A percentile compares a stretch with the other conserved stretches of the same genome.
Evolutionary conservation across 2,888 invertebrate genomes (phyloP).

Genomic region (Dicranocentrus wangi): DNA sequence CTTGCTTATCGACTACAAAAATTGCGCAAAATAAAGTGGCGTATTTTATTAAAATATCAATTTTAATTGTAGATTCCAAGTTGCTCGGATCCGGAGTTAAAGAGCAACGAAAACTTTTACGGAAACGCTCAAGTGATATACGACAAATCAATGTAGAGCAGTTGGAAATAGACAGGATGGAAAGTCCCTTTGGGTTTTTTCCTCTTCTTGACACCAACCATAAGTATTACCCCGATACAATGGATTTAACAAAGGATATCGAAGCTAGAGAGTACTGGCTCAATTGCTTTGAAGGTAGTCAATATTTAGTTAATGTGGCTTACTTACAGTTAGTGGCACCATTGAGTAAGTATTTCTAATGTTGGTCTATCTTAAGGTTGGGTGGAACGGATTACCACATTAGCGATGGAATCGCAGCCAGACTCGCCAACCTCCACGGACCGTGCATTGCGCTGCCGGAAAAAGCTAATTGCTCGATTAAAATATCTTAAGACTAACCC

Average conservation of each 20-base stretch:
- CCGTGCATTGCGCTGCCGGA: slow-evolving; percentile 87
- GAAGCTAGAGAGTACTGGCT: slow-evolving; percentile 94
- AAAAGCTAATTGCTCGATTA: slow-evolving; percentile 86
- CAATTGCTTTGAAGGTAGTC: slow-evolving; percentile 86
- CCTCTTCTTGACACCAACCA: slow-evolving; percentile 85
- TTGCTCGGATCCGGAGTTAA: background rate
- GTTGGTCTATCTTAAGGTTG: too few relatives aligned
- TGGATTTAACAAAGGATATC: slow-evolving; percentile 88
- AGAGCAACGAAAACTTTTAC: slow-evolving; percentile 20
- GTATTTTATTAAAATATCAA: slow-evolving; percentile 15
- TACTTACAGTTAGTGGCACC: too few relatives aligned
- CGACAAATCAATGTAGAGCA: slow-evolving; percentile 75
- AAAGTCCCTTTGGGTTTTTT: slow-evolving; percentile 80
- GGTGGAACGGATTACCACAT: slow-evolving; percentile 87
- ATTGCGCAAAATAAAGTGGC: background rate
- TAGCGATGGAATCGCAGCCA: slow-evolving; percentile 86
- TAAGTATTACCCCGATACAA: slow-evolving; percentile 91
- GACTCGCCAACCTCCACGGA: slow-evolving; percentile 84
- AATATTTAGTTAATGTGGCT: too few relatives aligned
- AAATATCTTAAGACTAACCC: slow-evolving; percentile 85
- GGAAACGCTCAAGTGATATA: slow-evolving; percentile 56
- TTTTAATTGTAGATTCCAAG: background rate
- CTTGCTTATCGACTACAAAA: background rate
- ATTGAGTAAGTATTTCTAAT: too few relatives aligned
- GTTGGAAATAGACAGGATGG: slow-evolving; percentile 78